A percentile compares a stretch with the other conserved stretches of the same genome.
Conservation (phyloP, 1,140 invertebrate species). For the Zaprionus taronus region DNA sequence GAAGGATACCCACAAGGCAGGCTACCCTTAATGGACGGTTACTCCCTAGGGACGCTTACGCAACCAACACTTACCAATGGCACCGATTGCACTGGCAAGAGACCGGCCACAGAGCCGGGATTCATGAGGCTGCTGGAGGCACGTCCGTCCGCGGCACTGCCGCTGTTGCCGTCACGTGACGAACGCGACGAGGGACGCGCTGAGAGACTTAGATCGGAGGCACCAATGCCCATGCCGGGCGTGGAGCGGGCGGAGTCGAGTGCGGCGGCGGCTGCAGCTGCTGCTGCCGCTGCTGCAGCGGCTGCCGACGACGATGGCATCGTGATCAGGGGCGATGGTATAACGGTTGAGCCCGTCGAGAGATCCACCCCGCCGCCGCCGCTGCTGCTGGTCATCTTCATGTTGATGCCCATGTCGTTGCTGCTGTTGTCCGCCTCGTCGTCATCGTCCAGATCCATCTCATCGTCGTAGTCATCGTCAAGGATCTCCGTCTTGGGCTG, state of each 20-base stretch:
- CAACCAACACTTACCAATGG: constrained; percentile 89
- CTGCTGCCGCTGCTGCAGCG: constrained; percentile 53
- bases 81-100: constrained; percentile 93
- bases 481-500: constrained; percentile 66
- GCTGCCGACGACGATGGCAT: constrained; percentile 68
- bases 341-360: constrained; percentile 73
- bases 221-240: constrained; percentile 41
- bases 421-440: constrained; percentile 79
- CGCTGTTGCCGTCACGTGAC: constrained; percentile 63
- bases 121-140: constrained; percentile 60
- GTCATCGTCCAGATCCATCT: constrained; percentile 80
- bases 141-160: constrained; percentile 40
- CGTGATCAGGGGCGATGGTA: constrained; percentile 69
- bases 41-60: neutral
- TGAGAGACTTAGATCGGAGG: constrained; percentile 71
- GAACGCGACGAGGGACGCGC: constrained; percentile 72
- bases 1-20: neutral
- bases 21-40: neutral
- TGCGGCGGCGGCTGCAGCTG: constrained; percentile 49
- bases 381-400: constrained; percentile 68
- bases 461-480: constrained; percentile 78
- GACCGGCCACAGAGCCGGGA: constrained; percentile 89
- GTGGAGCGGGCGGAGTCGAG: constrained; percentile 68
- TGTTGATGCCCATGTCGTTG: constrained; percentile 81
- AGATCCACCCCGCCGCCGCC: constrained; percentile 66